phyloP scores from a whole-genome alignment of 2,797 vertebrate species.

The Coreius guichenoti region DNA sequence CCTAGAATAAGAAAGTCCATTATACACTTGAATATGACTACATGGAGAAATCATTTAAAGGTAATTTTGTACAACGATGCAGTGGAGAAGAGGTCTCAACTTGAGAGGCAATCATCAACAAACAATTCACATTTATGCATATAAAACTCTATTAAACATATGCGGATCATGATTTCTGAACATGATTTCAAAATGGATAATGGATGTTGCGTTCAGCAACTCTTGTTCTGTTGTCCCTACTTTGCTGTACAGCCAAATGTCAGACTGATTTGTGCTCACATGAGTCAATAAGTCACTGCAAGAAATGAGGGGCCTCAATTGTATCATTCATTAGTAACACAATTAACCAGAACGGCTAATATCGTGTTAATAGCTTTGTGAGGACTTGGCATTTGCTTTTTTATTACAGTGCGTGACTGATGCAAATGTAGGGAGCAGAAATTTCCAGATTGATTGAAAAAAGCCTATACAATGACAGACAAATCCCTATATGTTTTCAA shows the following conservation, averaged over 20 bases:
- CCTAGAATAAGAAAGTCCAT: conserved; percentile 5
- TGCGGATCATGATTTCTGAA: conserved; percentile 14
- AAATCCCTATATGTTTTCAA: neutral
- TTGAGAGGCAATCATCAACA: conserved; percentile 18
- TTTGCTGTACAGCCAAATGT: conserved; percentile 28
- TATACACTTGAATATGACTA: neutral
- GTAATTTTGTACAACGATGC: neutral
- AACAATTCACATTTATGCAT: conserved; percentile 30
- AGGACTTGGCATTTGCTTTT: conserved; percentile 17
- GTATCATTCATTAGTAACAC: conserved; percentile 33
- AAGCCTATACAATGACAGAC: neutral
- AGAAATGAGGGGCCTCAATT: conserved; percentile 7
- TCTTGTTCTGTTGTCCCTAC: conserved; percentile 9
- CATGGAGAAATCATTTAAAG: neutral
- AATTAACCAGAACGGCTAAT: conserved; percentile 23
- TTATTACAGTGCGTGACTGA: conserved; percentile 1
- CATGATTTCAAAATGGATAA: conserved; percentile 27
- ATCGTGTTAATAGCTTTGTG: conserved; percentile 27
- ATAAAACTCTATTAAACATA: conserved; percentile 27
- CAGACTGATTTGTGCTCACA: conserved; percentile 22
- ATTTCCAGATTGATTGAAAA: conserved; percentile 2
- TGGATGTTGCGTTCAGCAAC: neutral
- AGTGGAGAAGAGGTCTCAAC: neutral
- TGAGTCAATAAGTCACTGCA: conserved; percentile 21
- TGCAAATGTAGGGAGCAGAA: neutral